Percentiles rank a stretch among this genome's conserved stretches.
Evolutionary conservation across 2,888 invertebrate species (phyloP).

Genomic region (Hyalella azteca): DNA sequence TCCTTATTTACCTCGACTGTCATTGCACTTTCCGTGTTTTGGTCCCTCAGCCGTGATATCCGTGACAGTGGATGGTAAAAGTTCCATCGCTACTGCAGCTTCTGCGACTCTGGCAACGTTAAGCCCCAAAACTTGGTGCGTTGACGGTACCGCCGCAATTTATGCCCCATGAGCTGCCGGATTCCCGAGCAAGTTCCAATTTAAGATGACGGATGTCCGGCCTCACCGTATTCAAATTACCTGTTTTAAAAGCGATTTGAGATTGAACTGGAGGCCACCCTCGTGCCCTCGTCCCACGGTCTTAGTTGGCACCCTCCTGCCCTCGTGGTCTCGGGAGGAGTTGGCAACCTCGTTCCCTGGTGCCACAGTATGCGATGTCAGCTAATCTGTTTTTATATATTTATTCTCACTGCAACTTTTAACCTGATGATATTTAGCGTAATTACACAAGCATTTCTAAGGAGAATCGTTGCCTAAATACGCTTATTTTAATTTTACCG

Average conservation of each 20-base stretch:
- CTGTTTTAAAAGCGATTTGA: conserved; percentile 8
- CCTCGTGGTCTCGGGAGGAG: neutral
- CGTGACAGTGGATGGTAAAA: conserved; percentile 3
- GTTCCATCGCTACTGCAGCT: neutral
- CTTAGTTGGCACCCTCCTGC: neutral
- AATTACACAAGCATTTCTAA: neutral
- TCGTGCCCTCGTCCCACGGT: neutral
- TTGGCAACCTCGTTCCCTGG: neutral
- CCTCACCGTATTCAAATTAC: conserved; percentile 10
- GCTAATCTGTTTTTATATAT: neutral
- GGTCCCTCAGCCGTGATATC: neutral
- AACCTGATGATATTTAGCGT: neutral
- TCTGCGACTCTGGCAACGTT: neutral
- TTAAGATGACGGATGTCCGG: conserved; percentile 13
- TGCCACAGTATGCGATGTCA: neutral
- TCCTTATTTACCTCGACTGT: neutral
- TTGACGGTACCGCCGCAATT: neutral
- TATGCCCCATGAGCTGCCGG: neutral
- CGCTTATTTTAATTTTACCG: too few species aligned
- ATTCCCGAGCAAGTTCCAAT: neutral
- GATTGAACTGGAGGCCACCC: too few species aligned
- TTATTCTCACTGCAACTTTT: neutral
- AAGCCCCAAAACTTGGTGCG: neutral
- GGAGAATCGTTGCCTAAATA: too few species aligned
- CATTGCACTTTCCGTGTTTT: neutral